A percentile compares a stretch with the other conserved stretches of the same genome.
These are phyloP conservation scores for Plagodis dolabraria DNA, from an alignment of 2,888 invertebrate species.

Conservation along the genomic window DNA sequence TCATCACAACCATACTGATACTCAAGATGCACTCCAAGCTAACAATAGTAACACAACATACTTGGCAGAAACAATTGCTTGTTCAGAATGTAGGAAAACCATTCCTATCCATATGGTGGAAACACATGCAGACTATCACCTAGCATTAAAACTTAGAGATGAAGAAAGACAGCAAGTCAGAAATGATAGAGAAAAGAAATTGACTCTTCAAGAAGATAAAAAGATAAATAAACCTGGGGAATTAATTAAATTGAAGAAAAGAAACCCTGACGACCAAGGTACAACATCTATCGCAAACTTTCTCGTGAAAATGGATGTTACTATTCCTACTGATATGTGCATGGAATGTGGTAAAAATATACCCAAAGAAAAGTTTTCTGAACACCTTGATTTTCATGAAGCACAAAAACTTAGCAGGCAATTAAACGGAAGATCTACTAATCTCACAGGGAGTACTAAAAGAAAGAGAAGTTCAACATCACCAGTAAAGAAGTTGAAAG, in stretches of 20 bases:
- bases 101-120: slow-evolving; percentile 84
- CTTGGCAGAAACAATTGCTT: slow-evolving; percentile 62
- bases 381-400: slow-evolving; percentile 94
- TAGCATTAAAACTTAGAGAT: slow-evolving; percentile 87
- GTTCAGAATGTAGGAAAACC: slow-evolving; percentile 87
- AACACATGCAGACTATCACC: slow-evolving; percentile 90
- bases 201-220: slow-evolving; percentile 18
- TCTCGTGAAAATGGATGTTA: slow-evolving; percentile 72
- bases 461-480: slow-evolving; percentile 67
- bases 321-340: slow-evolving; percentile 82
- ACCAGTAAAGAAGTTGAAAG: slow-evolving; percentile 67
- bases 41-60: neutral
- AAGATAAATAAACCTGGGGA: slow-evolving; percentile 22
- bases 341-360: slow-evolving; percentile 88
- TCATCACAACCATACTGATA: slow-evolving; percentile 16
- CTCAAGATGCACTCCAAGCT: slow-evolving; percentile 3
- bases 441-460: slow-evolving; percentile 51
- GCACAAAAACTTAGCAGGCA: slow-evolving; percentile 90
- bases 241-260: slow-evolving; percentile 41
- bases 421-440: slow-evolving; percentile 77
- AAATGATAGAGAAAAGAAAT: slow-evolving; percentile 50
- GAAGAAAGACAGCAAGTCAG: slow-evolving; percentile 74
- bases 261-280: slow-evolving; percentile 37
- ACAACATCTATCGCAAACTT: slow-evolving; percentile 67
- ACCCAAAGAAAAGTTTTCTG: slow-evolving; percentile 84